phyloP scores from a whole-genome alignment of 2,888 invertebrate species.

The Himalopsyche japonica region DNA sequence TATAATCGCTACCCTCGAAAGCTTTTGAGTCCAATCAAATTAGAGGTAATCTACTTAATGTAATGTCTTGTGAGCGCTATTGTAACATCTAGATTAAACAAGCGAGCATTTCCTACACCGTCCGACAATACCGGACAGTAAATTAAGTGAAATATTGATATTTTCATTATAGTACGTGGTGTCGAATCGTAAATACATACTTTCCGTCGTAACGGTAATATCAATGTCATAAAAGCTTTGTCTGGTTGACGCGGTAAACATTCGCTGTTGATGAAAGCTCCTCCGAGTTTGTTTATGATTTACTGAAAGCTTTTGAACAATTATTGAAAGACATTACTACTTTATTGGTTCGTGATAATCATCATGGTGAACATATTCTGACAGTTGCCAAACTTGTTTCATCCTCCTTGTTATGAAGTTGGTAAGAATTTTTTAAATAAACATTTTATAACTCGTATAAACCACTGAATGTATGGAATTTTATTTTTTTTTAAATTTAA shows the following conservation, averaged over 20 bases:
- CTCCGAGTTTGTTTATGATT: background rate
- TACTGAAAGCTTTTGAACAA: background rate
- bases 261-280: background rate
- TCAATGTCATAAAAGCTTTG: slow-evolving; percentile 1
- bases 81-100: background rate
- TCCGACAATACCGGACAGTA: background rate
- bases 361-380: background rate
- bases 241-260: background rate
- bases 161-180: background rate
- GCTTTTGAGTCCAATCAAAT: slow-evolving; percentile 14
- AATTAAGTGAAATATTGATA: slow-evolving; percentile 23
- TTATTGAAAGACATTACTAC: background rate
- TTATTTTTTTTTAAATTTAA: no score
- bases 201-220: background rate
- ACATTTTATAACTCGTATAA: background rate
- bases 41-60: slow-evolving; percentile 20
- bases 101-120: background rate
- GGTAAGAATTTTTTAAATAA: background rate
- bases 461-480: no score
- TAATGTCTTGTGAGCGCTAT: background rate
- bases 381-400: background rate
- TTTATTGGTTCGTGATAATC: background rate
- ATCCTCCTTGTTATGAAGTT: background rate
- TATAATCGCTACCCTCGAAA: background rate
- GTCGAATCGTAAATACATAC: background rate